Evolutionary conservation across 2,797 vertebrate genomes (phyloP), one percentile per base, ranked within the genome.

Genomic region (Epinephelus awoara): DNA sequence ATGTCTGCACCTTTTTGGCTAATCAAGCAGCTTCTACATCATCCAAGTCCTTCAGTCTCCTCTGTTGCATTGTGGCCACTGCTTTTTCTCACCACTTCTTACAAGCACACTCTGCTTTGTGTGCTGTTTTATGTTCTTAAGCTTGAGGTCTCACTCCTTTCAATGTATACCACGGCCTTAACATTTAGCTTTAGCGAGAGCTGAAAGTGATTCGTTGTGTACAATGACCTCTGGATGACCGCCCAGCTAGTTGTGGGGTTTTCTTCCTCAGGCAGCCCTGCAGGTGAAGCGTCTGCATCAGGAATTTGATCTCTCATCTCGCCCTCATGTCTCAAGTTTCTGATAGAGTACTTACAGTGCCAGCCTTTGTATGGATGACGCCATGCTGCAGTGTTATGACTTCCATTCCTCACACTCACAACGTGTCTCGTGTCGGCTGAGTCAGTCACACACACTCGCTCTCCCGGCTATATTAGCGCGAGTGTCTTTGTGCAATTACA

Each of bases 401-500:
- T 94, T 87, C 91, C 79, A 85, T 86, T 81, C 80, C 91, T 88
- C 84, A 71, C 87, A 81, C 88, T 93, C 88, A 79, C 89, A 90
- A 88, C 83, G 77, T 85, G 91, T 75, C 87, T 90, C 56, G 67
- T 81, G 85, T 93, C 78, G 86, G 81, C 90, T 88, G 89, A 91
- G 88, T 94, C 91, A 91, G 88, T 91, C 90, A 80, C 88, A 82
- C 88, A 80, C 82, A 64, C 89, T 75, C 83, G 67, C 79, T 79
- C 78, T 57, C 75, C 68, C 78, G 23, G 82, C 84, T 81, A 82
- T 80, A 93, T 93, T 91, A 93, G 87, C 85, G 84, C 15, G 80
- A 89, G 86, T 86, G 91, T 89, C 89, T 93, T 91, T 94, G 88
- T 93, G 90, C 88, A 89, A 92, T 93, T 93, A 93, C 90, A 92